These are phyloP conservation scores for Xyrauchen texanus DNA, from an alignment of 2,113 vertebrate genomes.

Conservation along the genomic window DNA sequence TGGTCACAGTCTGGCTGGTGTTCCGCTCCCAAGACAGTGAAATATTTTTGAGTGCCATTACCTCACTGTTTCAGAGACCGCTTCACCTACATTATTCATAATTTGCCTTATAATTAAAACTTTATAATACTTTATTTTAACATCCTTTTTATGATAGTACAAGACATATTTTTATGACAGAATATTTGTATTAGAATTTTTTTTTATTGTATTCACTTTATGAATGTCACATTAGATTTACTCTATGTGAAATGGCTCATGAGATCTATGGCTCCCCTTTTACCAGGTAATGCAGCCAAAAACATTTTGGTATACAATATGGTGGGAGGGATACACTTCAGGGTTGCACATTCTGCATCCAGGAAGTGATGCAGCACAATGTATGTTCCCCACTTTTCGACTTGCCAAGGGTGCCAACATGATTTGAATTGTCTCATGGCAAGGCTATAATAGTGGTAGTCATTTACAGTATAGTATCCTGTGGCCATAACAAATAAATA, in stretches of 20 bases:
- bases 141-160: not conserved
- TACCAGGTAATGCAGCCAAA: no score
- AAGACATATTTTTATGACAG: not conserved
- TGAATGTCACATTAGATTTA: not conserved
- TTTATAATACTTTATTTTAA: not conserved
- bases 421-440: no score
- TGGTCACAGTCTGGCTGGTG: conserved; percentile 45
- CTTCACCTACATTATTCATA: conserved; percentile 26
- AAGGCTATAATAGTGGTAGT: no score
- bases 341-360: no score
- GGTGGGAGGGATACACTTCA: no score
- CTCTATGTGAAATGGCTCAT: not conserved
- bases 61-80: conserved; percentile 4
- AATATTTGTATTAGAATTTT: not conserved
- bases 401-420: no score
- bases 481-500: no score
- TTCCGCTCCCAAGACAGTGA: conserved; percentile 30
- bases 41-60: conserved; percentile 38
- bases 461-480: no score
- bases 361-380: no score
- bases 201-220: not conserved
- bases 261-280: no score
- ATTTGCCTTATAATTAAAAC: not conserved
- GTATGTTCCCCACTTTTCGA: no score
- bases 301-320: no score